Conservation (phyloP, 2,888 invertebrate genomes). For the Carabus problematicus region DNA sequence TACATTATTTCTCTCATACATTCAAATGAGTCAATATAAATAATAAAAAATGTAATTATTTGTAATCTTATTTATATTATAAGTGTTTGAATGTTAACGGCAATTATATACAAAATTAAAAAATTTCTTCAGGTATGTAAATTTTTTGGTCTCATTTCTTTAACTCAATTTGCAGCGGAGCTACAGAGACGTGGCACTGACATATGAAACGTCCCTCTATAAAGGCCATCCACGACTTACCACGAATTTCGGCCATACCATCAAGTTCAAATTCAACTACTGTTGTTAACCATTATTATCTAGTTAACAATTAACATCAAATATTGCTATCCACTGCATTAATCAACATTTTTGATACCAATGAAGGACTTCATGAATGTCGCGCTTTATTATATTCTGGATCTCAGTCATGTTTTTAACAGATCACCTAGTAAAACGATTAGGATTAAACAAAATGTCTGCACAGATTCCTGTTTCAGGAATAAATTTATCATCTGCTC, state of each 20-base stretch:
- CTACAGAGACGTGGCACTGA: no score
- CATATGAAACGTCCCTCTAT: no score
- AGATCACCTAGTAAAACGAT: constrained; percentile 1
- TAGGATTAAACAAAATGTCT: constrained; percentile 7
- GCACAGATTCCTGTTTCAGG: constrained; percentile 22
- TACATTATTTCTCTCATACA: constrained; percentile 42
- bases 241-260: background rate
- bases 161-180: no score
- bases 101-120: no score
- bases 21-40: constrained; percentile 24
- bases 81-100: constrained; percentile 32
- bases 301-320: background rate
- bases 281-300: background rate
- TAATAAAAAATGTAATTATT: constrained; percentile 44
- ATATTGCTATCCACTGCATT: constrained; percentile 28
- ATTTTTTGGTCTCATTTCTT: no score
- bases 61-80: constrained; percentile 41
- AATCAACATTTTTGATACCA: constrained; percentile 9
- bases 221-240: constrained; percentile 44
- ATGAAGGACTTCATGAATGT: constrained; percentile 22
- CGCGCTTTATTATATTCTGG: constrained; percentile 30
- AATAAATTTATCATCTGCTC: constrained; percentile 15
- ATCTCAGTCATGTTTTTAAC: constrained; percentile 33
- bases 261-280: background rate
- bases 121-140: no score